These are phyloP conservation scores for Muscicapa comitata DNA, from an alignment of 2,797 vertebrate species.

Conservation along the genomic window DNA sequence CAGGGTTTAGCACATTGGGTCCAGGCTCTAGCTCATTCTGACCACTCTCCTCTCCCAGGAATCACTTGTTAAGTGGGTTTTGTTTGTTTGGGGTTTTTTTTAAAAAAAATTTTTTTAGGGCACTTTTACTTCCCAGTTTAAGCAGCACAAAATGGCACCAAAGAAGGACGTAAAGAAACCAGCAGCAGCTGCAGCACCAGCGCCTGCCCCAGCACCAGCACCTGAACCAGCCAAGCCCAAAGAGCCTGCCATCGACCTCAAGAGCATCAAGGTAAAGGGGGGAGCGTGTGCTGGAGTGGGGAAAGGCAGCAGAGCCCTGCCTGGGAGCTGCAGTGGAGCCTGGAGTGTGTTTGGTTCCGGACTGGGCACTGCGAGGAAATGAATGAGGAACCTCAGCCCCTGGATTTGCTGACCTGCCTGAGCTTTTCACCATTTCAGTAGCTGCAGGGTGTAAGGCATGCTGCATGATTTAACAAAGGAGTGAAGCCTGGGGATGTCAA, in stretches of 20 bases:
- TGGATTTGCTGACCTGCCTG: neutral
- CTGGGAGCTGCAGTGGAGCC: neutral
- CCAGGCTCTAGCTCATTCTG: slow-evolving; percentile 74
- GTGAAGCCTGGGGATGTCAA: neutral
- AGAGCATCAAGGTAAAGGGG: slow-evolving; percentile 80
- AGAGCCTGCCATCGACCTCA: slow-evolving; percentile 78
- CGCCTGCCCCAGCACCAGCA: slow-evolving; percentile 45
- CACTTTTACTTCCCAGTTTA: slow-evolving; percentile 48
- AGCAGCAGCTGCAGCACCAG: slow-evolving; percentile 51
- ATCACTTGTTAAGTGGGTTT: slow-evolving; percentile 45
- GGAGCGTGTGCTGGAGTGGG: neutral
- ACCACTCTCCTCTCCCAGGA: slow-evolving; percentile 68
- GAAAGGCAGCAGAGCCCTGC: neutral
- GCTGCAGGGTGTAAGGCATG: neutral
- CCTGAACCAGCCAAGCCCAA: slow-evolving; percentile 76
- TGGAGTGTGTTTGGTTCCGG: neutral
- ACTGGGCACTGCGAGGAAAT: neutral
- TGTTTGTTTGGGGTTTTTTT: neutral
- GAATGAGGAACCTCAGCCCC: neutral
- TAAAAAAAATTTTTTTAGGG: neutral
- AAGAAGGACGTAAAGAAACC: slow-evolving; percentile 85
- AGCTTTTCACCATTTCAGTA: neutral
- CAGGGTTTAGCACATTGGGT: slow-evolving; percentile 69
- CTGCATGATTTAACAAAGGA: neutral
- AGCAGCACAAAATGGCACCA: slow-evolving; percentile 80